phyloP scores from a whole-genome alignment of 1,140 invertebrate genomes.

The Nylanderia fulva region DNA sequence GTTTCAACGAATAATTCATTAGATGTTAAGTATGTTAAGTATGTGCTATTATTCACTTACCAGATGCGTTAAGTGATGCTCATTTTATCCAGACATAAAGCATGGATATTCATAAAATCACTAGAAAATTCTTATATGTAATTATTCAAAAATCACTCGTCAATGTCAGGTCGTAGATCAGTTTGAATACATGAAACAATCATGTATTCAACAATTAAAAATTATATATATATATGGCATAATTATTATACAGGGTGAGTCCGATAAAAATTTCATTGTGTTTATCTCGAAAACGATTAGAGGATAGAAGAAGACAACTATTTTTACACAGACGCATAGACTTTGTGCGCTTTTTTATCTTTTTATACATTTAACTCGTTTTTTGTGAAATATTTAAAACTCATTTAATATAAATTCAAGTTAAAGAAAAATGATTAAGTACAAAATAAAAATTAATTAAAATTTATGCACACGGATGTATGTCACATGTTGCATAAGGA shows the following conservation, averaged over 20 bases:
- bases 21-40: slow-evolving; percentile 13
- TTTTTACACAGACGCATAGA: too few species aligned
- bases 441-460: slow-evolving; percentile 34
- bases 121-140: not conserved
- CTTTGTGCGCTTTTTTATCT: too few species aligned
- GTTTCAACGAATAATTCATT: slow-evolving; percentile 39
- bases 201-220: too few species aligned
- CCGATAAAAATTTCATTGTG: too few species aligned
- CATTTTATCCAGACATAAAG: slow-evolving; percentile 25
- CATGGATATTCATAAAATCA: slow-evolving; percentile 15
- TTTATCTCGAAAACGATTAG: too few species aligned
- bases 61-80: not conserved
- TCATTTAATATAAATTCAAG: not conserved
- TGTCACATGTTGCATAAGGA: slow-evolving; percentile 22
- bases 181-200: not conserved
- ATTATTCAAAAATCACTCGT: slow-evolving; percentile 4
- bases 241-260: too few species aligned
- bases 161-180: not conserved
- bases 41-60: slow-evolving; percentile 17
- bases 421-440: not conserved
- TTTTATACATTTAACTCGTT: not conserved
- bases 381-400: not conserved
- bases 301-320: too few species aligned
- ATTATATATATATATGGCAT: too few species aligned
- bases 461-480: slow-evolving; percentile 54